Percentiles rank a stretch among this genome's conserved stretches.
Conservation (phyloP, 2,797 vertebrate species). For the Melanotaenia maccullochi region DNA sequence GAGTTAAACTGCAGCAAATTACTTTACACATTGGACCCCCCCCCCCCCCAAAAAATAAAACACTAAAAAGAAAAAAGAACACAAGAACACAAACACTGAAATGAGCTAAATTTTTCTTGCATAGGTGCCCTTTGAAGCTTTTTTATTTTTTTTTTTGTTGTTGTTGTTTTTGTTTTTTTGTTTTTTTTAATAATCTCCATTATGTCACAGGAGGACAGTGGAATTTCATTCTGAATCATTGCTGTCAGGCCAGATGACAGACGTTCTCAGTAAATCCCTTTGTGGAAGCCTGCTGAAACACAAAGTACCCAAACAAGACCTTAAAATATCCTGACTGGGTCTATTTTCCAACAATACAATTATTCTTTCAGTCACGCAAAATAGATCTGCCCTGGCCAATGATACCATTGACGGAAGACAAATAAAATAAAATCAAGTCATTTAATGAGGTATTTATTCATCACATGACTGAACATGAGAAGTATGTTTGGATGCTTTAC, state of each 20-base stretch:
- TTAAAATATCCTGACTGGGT: slow-evolving; percentile 11
- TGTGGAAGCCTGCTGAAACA: slow-evolving; percentile 33
- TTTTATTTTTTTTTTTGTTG: slow-evolving; percentile 12
- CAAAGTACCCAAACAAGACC: slow-evolving; percentile 19
- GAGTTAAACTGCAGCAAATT: not conserved
- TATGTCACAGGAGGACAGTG: slow-evolving; percentile 32
- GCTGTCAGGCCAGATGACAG: slow-evolving; percentile 45
- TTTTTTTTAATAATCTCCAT: slow-evolving; percentile 32
- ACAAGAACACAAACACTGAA: not conserved
- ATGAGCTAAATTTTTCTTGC: slow-evolving; percentile 10
- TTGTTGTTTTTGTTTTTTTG: slow-evolving; percentile 24
- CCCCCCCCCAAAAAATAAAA: too few species aligned
- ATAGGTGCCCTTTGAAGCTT: not conserved
- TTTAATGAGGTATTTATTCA: slow-evolving; percentile 2
- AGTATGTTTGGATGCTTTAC: not conserved
- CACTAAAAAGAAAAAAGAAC: not conserved
- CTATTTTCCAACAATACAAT: slow-evolving; percentile 17
- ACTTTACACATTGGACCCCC: slow-evolving; percentile 10
- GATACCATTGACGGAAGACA: slow-evolving; percentile 9
- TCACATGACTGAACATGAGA: not conserved
- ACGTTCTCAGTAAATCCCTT: slow-evolving; percentile 37
- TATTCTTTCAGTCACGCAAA: slow-evolving; percentile 11
- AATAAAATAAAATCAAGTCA: slow-evolving; percentile 10
- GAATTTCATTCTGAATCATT: slow-evolving; percentile 51
- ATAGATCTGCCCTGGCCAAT: not conserved